Evolutionary conservation across 2,888 invertebrate genomes (phyloP).

Genomic region (Parthenolecanium corni): DNA sequence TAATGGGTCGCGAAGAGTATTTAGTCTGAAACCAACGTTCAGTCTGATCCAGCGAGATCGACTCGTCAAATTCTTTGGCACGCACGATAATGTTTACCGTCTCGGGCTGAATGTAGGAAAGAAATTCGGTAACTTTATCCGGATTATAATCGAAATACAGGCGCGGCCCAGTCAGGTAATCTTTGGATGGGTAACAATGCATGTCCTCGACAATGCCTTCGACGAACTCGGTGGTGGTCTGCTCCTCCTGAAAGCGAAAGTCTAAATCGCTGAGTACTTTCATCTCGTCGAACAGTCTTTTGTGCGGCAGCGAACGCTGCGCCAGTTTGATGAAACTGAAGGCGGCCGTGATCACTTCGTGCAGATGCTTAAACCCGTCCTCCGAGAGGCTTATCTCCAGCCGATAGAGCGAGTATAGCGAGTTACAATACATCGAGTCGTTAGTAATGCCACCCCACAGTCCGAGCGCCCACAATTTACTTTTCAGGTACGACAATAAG

Average conservation of each 20-base stretch:
- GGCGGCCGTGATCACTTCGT: slow-evolving; percentile 59
- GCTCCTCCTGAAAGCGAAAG: slow-evolving; percentile 51
- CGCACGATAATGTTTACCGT: slow-evolving; percentile 58
- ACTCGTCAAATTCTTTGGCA: slow-evolving; percentile 48
- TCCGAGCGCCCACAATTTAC: slow-evolving; percentile 64
- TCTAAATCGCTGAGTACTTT: slow-evolving; percentile 62
- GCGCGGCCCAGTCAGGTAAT: slow-evolving; percentile 64
- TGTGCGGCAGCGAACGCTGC: slow-evolving; percentile 36
- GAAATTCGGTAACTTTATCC: slow-evolving; percentile 40
- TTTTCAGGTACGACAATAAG: slow-evolving; percentile 61
- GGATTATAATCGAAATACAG: slow-evolving; percentile 67
- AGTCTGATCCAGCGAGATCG: slow-evolving; percentile 47
- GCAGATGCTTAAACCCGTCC: slow-evolving; percentile 51
- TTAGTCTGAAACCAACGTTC: slow-evolving; percentile 79
- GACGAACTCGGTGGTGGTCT: slow-evolving; percentile 61
- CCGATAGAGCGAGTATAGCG: slow-evolving; percentile 53
- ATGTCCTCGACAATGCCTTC: slow-evolving; percentile 63
- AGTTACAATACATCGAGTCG: slow-evolving; percentile 65
- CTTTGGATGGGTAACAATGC: slow-evolving; percentile 65
- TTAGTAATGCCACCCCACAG: slow-evolving; percentile 57
- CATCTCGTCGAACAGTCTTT: slow-evolving; percentile 56
- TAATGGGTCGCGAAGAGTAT: slow-evolving; percentile 55
- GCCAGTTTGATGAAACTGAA: slow-evolving; percentile 71
- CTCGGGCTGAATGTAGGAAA: slow-evolving; percentile 51
- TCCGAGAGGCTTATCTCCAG: slow-evolving; percentile 64